Base-by-base conservation (phyloP, 64 coral and sea anemone genomes). In the Acropora tenuis region DNA sequence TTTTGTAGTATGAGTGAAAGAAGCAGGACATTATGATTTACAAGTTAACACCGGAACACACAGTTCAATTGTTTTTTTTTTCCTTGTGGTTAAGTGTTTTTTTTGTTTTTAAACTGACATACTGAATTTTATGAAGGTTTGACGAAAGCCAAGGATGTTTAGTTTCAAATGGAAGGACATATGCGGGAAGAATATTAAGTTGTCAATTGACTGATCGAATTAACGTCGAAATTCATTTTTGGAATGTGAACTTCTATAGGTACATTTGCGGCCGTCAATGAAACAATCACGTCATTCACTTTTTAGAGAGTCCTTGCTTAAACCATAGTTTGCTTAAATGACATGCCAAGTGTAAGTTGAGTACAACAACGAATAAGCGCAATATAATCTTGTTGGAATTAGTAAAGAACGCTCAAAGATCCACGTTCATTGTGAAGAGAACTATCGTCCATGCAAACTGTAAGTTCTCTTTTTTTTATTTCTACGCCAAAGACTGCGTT, bases 361-460 rank as follows among this genome's bases (percentile, higher is more conserved):
- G 2, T 11, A 6, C n/a, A 45, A 85, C 82, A 85, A 85, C 72
- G 6, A 41, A 4, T 85, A 48, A 71, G 61, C 66, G 6, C n/a
- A 44, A 48, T 47, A 30, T 85, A 85, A 85, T 85, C 82, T 65
- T 65, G 49, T 9, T 71, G 69, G 43, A 46, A 30, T 71, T 83
- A 15, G 61, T 44, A 17, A 71, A 85, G 16, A 69, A 15, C 63
- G 42, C 42, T 48, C 45, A 7, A 48, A n/a, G 61, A 50, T 85
- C 82, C 15, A 85, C 45, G 45, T 69, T 69, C 47, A 85, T 85
- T 71, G 65, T 20, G 72, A 10, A 13, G 15, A 71, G 43, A 72
- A 50, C 65, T 85, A 71, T 85, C 8, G 63, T 47, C 43, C 9
- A 16, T 11, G 20, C 49, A 44, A 68, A 69, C n/a, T 49, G 15